Evolutionary conservation across 2,888 invertebrate species (phyloP).

Genomic region (Scrobipalpa atriplicella): DNA sequence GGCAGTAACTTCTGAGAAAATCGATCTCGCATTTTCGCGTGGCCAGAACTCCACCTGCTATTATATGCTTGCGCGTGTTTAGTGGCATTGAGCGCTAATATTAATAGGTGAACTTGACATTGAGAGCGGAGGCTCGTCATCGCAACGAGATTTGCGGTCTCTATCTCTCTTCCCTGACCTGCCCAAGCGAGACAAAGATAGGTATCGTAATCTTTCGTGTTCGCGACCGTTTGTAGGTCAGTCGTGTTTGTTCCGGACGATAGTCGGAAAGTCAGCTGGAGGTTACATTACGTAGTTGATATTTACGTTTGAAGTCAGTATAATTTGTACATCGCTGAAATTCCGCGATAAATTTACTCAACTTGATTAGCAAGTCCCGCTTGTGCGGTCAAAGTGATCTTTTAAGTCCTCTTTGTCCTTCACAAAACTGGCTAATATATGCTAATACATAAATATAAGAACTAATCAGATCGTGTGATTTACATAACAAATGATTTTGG

Average conservation of each 20-base stretch:
- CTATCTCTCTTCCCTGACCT: slow-evolving; percentile 54
- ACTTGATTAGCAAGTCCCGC: background rate
- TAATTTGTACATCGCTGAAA: slow-evolving; percentile 47
- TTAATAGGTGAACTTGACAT: slow-evolving; percentile 83
- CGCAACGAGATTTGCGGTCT: slow-evolving; percentile 69
- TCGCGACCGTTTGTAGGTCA: slow-evolving; percentile 80
- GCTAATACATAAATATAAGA: background rate
- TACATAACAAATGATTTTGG: too few relatives aligned
- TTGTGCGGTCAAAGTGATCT: background rate
- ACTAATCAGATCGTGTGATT: too few relatives aligned
- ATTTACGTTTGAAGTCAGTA: slow-evolving; percentile 61
- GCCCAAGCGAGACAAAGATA: slow-evolving; percentile 63
- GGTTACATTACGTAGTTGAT: slow-evolving; percentile 72
- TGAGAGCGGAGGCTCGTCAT: slow-evolving; percentile 81
- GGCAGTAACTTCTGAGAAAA: slow-evolving; percentile 30
- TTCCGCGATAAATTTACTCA: slow-evolving; percentile 31
- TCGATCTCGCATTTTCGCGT: slow-evolving; percentile 47
- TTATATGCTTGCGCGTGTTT: slow-evolving; percentile 74
- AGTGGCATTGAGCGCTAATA: slow-evolving; percentile 81
- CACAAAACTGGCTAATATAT: background rate
- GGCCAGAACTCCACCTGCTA: slow-evolving; percentile 54
- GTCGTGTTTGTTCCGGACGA: slow-evolving; percentile 81
- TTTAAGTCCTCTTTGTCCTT: background rate
- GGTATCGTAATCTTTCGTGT: slow-evolving; percentile 67
- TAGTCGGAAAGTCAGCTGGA: slow-evolving; percentile 81